These are phyloP conservation scores for Drosophila repleta DNA, from an alignment of 1,140 invertebrate genomes.

Conservation along the genomic window DNA sequence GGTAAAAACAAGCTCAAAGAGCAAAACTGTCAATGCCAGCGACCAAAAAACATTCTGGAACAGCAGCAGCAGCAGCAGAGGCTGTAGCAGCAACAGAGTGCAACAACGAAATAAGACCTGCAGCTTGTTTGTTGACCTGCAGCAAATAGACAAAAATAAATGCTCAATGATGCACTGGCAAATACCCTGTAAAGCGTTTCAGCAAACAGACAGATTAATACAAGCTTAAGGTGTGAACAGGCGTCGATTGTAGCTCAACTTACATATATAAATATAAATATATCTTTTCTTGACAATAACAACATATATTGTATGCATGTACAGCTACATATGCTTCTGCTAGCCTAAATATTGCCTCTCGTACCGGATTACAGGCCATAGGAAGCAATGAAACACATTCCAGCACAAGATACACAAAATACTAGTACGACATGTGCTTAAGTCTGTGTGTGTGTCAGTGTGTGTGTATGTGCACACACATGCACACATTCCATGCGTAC, in stretches of 20 bases:
- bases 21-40: slow-evolving; percentile 43
- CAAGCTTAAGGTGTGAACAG: too few relatives aligned
- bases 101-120: slow-evolving; percentile 20
- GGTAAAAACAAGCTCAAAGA: slow-evolving; percentile 22
- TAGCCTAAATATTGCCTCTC: background rate
- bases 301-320: too few relatives aligned
- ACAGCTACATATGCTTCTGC: too few relatives aligned
- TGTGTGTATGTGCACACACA: background rate
- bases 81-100: slow-evolving; percentile 11
- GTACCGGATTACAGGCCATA: slow-evolving; percentile 4
- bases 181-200: background rate
- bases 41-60: slow-evolving; percentile 6
- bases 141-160: slow-evolving; percentile 20
- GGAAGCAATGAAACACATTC: slow-evolving; percentile 32
- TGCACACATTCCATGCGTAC: background rate
- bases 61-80: slow-evolving; percentile 9
- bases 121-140: slow-evolving; percentile 41
- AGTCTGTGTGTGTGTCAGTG: background rate
- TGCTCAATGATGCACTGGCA: background rate
- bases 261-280: too few relatives aligned
- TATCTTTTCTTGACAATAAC: too few relatives aligned
- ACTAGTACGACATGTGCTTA: background rate
- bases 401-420: slow-evolving; percentile 29
- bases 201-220: background rate
- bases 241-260: too few relatives aligned